Evolutionary conservation across 2,113 vertebrate species (phyloP), one percentile per base, ranked within the genome.

Genomic region (Vidua chalybeata): DNA sequence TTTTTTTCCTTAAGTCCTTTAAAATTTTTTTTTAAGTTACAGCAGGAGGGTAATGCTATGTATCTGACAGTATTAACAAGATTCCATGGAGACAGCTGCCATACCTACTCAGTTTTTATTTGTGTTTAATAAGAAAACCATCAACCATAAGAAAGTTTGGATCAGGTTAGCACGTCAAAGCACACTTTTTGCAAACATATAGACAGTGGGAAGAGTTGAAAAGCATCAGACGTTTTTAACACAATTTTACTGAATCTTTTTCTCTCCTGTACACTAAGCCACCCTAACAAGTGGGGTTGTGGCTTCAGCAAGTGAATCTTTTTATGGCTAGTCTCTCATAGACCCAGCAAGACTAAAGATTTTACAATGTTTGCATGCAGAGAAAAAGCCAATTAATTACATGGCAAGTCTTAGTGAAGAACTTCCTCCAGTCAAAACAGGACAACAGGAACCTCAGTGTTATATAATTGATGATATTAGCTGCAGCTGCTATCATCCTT

Each of bases 401-500:
- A 88, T 6, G 13, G 27, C 31, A 58, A 31, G 21, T 74, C 78
- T 86, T 61, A 86, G 15, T 27, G 66, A 93, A 82, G 84, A 86
- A 48, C 72, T 59, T 76, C 11, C 51, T 84, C 35, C 61, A 35
- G n/a, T 59, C 59, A 46, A n/a, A 81, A 56, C 1, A 80, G 43
- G 46, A 94, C 72, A 93, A 77, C 58, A 83, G 43, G 83, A 93
- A 41, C 41, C n/a, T 94, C 83, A 55, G 52, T 37, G 21, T n/a
- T 76, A 24, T 46, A 78, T 45, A 85, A 93, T 84, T 55, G 72
- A 79, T 77, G 81, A 81, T 90, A 80, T 33, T 54, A 79, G 64
- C 74, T 83, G 64, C 75, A 85, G 83, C 87, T 96, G 86, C 62
- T 81, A 69, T 85, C 61, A 45, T 67, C 79, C 39, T 72, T 71